phyloP scores from a whole-genome alignment of 2,797 vertebrate genomes.

The Rhyacichthys aspro region DNA sequence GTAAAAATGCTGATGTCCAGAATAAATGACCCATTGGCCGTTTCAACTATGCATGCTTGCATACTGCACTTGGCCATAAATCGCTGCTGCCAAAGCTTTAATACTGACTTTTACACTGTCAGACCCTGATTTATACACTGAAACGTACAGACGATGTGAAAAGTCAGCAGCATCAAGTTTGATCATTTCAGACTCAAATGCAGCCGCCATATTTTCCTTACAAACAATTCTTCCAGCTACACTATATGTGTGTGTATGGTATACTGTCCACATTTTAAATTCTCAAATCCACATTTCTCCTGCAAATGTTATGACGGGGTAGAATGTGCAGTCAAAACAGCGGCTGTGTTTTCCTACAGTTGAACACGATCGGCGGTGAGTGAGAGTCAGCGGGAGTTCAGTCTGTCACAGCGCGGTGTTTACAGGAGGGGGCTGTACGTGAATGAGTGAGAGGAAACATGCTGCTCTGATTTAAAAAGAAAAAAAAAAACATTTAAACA shows the following conservation, averaged over 20 bases:
- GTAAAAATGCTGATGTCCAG: constrained; percentile 6
- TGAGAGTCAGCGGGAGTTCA: constrained; percentile 29
- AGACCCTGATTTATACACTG: constrained; percentile 19
- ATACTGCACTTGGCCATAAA: constrained; percentile 11
- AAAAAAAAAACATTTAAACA: constrained; percentile 4
- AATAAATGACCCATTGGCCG: constrained; percentile 8
- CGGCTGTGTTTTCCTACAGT: constrained; percentile 41
- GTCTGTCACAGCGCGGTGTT: neutral
- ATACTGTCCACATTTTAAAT: constrained; percentile 11
- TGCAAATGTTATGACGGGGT: constrained; percentile 55
- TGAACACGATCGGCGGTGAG: constrained; percentile 19
- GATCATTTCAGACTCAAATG: constrained; percentile 3
- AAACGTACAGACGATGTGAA: constrained; percentile 5
- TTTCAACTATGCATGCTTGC: constrained; percentile 19
- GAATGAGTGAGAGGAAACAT: neutral
- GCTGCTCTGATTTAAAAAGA: constrained; percentile 1
- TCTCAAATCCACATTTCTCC: constrained; percentile 42
- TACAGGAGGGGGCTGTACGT: neutral
- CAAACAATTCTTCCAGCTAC: neutral
- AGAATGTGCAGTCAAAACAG: constrained; percentile 52
- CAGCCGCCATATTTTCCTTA: neutral
- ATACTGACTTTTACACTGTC: constrained; percentile 7
- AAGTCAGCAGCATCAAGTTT: constrained; percentile 9
- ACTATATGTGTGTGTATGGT: neutral
- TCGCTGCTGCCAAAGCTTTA: constrained; percentile 16